phyloP scores from a whole-genome alignment of 2,797 vertebrate species.

The Pelochelys cantorii region DNA sequence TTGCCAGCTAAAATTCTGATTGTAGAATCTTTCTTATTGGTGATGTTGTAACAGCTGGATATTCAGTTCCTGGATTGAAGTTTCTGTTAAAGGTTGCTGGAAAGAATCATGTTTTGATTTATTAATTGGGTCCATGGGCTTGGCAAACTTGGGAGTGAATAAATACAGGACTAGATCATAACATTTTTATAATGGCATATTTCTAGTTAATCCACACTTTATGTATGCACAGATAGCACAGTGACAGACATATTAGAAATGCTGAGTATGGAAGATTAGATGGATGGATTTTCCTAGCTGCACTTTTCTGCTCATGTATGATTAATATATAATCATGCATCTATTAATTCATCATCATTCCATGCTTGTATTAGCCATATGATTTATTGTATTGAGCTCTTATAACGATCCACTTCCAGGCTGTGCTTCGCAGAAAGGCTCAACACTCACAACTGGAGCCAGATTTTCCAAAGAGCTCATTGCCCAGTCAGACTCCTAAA shows the following conservation, averaged over 20 bases:
- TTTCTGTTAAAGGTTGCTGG: background rate
- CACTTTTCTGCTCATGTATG: background rate
- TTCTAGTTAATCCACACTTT: background rate
- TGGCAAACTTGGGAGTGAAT: background rate
- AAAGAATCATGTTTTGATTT: background rate
- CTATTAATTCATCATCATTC: background rate
- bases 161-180: background rate
- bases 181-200: background rate
- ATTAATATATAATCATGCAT: background rate
- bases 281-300: background rate
- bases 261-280: background rate
- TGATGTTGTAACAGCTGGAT: background rate
- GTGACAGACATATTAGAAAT: background rate
- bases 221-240: background rate
- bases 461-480: slow-evolving; percentile 7
- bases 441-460: background rate
- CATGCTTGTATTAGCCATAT: background rate
- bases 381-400: background rate
- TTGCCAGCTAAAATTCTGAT: background rate
- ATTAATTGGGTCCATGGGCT: fast-evolving
- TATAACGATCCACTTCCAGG: background rate
- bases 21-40: background rate
- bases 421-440: background rate
- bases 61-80: background rate
- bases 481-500: background rate